These are phyloP conservation scores for Elephas maximus DNA, from an alignment of 2,113 vertebrate genomes.

Conservation along the genomic window DNA sequence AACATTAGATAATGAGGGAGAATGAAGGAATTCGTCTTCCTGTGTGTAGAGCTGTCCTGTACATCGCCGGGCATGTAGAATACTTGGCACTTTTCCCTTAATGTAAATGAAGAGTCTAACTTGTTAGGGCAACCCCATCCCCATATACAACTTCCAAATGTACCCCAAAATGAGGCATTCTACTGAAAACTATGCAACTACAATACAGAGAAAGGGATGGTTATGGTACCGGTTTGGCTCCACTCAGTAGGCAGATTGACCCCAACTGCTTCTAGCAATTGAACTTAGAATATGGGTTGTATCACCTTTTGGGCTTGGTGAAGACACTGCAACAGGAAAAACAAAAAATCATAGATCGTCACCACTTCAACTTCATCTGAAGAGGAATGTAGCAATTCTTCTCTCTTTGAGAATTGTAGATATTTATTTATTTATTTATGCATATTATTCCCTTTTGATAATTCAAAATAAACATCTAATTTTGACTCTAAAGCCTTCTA, in stretches of 20 bases:
- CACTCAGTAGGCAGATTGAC: background rate
- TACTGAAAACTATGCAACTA: background rate
- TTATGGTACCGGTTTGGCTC: too few relatives aligned
- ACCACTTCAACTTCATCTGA: background rate
- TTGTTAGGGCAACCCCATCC: background rate
- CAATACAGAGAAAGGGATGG: too few relatives aligned
- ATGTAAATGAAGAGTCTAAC: background rate
- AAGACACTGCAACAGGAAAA: background rate
- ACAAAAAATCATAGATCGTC: background rate
- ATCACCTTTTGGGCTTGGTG: background rate
- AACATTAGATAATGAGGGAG: background rate
- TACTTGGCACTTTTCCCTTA: background rate
- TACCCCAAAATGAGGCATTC: background rate
- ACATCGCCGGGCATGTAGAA: background rate
- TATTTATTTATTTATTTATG: background rate
- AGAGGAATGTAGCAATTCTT: background rate
- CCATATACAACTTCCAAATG: background rate
- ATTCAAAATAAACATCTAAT: conserved; percentile 23
- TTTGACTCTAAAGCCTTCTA: background rate
- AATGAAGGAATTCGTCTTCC: background rate
- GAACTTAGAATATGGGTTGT: background rate
- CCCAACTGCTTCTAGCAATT: background rate
- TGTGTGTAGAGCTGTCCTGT: background rate
- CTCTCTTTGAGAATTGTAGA: background rate
- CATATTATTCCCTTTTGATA: background rate